These are phyloP conservation scores for Penaeus monodon DNA, from an alignment of 2,888 invertebrate species.

Conservation along the genomic window DNA sequence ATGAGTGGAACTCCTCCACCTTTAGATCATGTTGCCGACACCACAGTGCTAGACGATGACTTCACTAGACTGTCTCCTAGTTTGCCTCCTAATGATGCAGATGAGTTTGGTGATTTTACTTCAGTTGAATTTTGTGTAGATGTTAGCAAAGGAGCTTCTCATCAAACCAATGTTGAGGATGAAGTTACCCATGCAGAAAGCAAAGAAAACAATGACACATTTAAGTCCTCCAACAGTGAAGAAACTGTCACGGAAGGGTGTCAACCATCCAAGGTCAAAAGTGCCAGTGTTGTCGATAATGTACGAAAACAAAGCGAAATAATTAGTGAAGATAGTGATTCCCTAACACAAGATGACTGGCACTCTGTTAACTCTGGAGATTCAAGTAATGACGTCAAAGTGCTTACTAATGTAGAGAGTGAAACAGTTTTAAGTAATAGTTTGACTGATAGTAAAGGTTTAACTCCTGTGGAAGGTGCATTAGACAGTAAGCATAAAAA, in stretches of 20 bases:
- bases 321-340: not conserved
- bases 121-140: not conserved
- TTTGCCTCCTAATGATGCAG: slow-evolving; percentile 14
- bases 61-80: slow-evolving; percentile 24
- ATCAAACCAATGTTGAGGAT: too few relatives aligned
- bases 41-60: slow-evolving; percentile 15
- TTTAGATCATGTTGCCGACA: slow-evolving; percentile 29
- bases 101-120: slow-evolving; percentile 54
- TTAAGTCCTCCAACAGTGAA: too few relatives aligned
- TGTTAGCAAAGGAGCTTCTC: not conserved
- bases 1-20: slow-evolving; percentile 43
- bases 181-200: not conserved
- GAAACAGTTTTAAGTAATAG: not conserved
- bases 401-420: not conserved
- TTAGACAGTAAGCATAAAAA: too few relatives aligned
- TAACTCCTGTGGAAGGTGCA: not conserved
- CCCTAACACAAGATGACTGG: not conserved
- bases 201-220: not conserved
- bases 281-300: not conserved
- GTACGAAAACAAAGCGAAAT: not conserved
- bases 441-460: not conserved
- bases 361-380: slow-evolving; percentile 20
- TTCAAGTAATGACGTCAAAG: not conserved
- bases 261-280: too few relatives aligned
- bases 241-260: too few relatives aligned